These are phyloP conservation scores for Columbina picui DNA, from an alignment of 2,113 vertebrate genomes.

Conservation along the genomic window DNA sequence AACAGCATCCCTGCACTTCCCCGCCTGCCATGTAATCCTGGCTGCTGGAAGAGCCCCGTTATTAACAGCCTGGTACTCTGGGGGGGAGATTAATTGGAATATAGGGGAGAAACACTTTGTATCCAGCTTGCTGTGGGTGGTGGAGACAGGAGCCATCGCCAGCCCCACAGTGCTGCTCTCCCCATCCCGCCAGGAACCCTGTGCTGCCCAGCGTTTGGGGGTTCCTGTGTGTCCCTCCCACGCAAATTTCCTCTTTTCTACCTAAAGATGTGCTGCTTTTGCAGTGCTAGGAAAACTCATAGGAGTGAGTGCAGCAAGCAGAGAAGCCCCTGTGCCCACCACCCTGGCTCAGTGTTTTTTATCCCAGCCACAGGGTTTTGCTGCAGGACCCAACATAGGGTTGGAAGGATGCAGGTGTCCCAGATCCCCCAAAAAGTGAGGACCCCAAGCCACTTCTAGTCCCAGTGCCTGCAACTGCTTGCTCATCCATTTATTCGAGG, in stretches of 20 bases:
- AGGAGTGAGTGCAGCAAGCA: neutral
- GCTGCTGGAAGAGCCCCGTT: neutral
- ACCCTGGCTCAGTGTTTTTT: accelerated
- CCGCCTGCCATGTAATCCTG: neutral
- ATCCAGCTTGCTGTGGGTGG: neutral
- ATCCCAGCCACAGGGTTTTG: neutral
- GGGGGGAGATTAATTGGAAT: neutral
- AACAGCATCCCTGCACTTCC: neutral
- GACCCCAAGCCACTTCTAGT: accelerated
- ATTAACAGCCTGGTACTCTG: neutral
- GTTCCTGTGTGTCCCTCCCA: neutral
- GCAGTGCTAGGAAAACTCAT: neutral
- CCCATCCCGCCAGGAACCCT: neutral
- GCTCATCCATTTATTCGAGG: neutral
- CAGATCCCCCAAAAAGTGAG: neutral
- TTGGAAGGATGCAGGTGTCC: neutral
- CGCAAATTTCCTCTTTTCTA: neutral
- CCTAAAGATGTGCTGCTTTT: neutral
- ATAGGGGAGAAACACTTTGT: neutral
- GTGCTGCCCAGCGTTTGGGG: accelerated
- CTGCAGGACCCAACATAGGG: neutral
- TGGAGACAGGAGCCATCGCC: neutral
- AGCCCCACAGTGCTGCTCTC: neutral
- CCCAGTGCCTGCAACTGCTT: neutral
- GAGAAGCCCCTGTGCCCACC: neutral